Evolutionary conservation across 1,140 invertebrate genomes (phyloP).

Genomic region (Ptiloglossa arizonensis): DNA sequence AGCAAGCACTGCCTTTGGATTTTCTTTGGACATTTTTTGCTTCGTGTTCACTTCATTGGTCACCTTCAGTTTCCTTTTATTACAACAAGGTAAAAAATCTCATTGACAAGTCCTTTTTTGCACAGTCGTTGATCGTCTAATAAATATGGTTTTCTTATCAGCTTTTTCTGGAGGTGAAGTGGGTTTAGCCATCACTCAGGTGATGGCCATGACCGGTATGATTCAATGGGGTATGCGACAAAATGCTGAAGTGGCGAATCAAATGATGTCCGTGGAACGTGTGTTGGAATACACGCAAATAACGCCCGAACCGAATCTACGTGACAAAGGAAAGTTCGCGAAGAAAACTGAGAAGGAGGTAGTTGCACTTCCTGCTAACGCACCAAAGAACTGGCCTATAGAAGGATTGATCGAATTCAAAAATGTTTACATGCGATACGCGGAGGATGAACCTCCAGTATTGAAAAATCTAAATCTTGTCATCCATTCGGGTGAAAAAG

Average conservation of each 20-base stretch:
- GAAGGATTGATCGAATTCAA: conserved; percentile 85
- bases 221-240: conserved; percentile 90
- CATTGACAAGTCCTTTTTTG: not conserved
- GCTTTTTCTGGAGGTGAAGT: conserved; percentile 84
- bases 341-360: conserved; percentile 71
- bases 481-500: conserved; percentile 81
- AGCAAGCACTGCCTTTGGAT: conserved; percentile 87
- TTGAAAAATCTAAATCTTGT: conserved; percentile 83
- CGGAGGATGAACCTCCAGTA: conserved; percentile 82
- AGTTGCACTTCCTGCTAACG: conserved; percentile 46
- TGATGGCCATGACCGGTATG: conserved; percentile 83
- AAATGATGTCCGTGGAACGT: conserved; percentile 91
- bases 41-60: conserved; percentile 85
- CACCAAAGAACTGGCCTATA: conserved; percentile 87
- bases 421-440: conserved; percentile 83
- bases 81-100: conserved; percentile 66
- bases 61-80: conserved; percentile 84
- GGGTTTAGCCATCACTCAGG: conserved; percentile 84
- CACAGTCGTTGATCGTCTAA: not conserved
- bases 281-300: conserved; percentile 89
- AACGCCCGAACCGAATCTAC: conserved; percentile 83
- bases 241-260: conserved; percentile 90
- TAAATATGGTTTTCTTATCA: conserved; percentile 69
- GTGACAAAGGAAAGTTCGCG: conserved; percentile 75
- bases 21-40: conserved; percentile 88